phyloP scores from a whole-genome alignment of 2,797 vertebrate genomes.

The Chelidonichthys spinosus region DNA sequence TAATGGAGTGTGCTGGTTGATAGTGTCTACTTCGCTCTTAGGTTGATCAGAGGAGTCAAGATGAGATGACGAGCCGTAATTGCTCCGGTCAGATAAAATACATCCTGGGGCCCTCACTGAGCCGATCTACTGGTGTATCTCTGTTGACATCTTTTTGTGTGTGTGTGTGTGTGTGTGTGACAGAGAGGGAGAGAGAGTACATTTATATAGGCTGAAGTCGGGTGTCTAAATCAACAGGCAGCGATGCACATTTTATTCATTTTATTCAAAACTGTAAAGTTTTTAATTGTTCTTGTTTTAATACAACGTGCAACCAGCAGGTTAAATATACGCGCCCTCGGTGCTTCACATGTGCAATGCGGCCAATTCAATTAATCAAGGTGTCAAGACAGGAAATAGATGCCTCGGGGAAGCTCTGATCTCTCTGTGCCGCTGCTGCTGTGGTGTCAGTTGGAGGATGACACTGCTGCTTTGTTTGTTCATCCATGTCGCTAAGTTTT shows the following conservation, averaged over 20 bases:
- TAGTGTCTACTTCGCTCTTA: constrained; percentile 1
- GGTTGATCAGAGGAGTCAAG: constrained; percentile 38
- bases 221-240: background rate
- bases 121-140: constrained; percentile 18
- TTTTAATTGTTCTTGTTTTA: constrained; percentile 5
- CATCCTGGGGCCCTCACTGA: constrained; percentile 33
- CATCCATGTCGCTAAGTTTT: background rate
- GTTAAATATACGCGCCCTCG: background rate
- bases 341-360: background rate
- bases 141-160: constrained; percentile 11
- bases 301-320: background rate
- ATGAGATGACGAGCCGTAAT: constrained; percentile 37
- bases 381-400: constrained; percentile 8
- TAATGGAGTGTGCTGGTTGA: background rate
- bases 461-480: constrained; percentile 1
- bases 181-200: background rate
- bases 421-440: background rate
- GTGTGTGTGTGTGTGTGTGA: background rate
- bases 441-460: background rate
- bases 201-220: background rate
- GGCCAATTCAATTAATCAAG: background rate
- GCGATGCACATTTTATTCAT: background rate
- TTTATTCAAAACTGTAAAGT: background rate
- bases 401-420: constrained; percentile 10
- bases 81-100: constrained; percentile 34